A percentile compares a stretch with the other conserved stretches of the same genome.
These are phyloP conservation scores for Himalopsyche phryganea DNA, from an alignment of 1,140 invertebrate species.

Conservation along the genomic window DNA sequence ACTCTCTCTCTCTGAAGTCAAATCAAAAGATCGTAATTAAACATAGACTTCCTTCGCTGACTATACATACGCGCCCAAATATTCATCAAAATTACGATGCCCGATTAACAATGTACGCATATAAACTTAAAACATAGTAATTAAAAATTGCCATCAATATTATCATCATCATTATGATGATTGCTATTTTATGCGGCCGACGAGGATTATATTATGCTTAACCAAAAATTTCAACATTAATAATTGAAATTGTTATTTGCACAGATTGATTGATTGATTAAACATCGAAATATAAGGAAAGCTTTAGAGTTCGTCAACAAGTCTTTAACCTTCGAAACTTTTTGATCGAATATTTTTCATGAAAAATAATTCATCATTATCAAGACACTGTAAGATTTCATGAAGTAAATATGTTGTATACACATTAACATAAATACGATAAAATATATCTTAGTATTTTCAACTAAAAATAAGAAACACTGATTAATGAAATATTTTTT, in stretches of 20 bases:
- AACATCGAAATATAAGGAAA: too few relatives aligned
- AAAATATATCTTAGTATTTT: too few relatives aligned
- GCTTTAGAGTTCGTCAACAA: too few relatives aligned
- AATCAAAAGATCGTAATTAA: constrained; percentile 19
- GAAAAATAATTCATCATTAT: too few relatives aligned
- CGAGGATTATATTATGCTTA: not conserved
- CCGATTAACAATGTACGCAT: constrained; percentile 12
- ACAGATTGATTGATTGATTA: constrained; percentile 23
- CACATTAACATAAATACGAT: too few relatives aligned
- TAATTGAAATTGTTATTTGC: constrained; percentile 19
- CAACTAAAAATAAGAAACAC: too few relatives aligned
- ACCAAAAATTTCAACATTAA: constrained; percentile 1
- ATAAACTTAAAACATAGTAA: constrained; percentile 23
- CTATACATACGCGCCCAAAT: constrained; percentile 1
- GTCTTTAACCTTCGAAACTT: too few relatives aligned
- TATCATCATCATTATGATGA: not conserved
- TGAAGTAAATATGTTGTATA: too few relatives aligned
- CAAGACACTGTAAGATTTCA: too few relatives aligned
- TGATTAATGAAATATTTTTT: too few relatives aligned
- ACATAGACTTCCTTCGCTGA: constrained; percentile 12
- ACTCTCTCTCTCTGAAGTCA: constrained; percentile 8
- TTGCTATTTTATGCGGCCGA: not conserved
- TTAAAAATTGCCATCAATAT: constrained; percentile 17
- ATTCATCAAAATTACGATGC: constrained; percentile 14
- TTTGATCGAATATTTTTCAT: too few relatives aligned